Conservation (phyloP, 2,113 vertebrate genomes). For the Lepus timidus region DNA sequence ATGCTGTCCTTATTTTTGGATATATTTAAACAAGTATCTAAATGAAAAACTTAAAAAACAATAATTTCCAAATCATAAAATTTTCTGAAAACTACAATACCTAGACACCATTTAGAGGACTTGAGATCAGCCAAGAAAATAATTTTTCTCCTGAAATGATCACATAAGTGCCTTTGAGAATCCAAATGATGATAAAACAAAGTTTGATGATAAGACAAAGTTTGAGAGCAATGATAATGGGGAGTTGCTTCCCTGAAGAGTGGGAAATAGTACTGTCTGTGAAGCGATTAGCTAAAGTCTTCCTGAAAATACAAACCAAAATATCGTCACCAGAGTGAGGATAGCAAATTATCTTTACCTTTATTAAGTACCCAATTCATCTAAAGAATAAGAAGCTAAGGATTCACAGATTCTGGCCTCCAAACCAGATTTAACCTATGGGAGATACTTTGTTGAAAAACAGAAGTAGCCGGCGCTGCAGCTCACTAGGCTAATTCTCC, state of each 20-base stretch:
- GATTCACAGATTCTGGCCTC: conserved; percentile 9
- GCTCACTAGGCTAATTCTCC: too few species aligned
- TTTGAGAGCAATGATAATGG: neutral
- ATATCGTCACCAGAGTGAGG: neutral
- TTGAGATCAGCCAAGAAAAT: neutral
- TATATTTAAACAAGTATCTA: neutral
- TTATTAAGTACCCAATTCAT: neutral
- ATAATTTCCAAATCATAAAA: neutral
- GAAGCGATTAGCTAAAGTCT: neutral
- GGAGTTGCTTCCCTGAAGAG: neutral
- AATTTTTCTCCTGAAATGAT: conserved; percentile 18
- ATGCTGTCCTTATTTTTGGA: neutral
- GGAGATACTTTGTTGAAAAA: conserved; percentile 20
- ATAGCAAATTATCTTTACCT: neutral
- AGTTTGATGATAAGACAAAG: too few species aligned
- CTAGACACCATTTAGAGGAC: neutral
- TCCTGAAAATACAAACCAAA: neutral
- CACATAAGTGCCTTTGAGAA: neutral
- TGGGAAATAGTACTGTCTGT: neutral
- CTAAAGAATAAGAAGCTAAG: neutral
- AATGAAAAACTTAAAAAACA: conserved; percentile 24
- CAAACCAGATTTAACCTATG: neutral
- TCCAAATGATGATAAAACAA: neutral
- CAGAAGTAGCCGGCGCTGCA: too few species aligned
- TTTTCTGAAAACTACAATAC: neutral